Conservation (phyloP, 2,113 vertebrate genomes). For the Cottus gobio region DNA sequence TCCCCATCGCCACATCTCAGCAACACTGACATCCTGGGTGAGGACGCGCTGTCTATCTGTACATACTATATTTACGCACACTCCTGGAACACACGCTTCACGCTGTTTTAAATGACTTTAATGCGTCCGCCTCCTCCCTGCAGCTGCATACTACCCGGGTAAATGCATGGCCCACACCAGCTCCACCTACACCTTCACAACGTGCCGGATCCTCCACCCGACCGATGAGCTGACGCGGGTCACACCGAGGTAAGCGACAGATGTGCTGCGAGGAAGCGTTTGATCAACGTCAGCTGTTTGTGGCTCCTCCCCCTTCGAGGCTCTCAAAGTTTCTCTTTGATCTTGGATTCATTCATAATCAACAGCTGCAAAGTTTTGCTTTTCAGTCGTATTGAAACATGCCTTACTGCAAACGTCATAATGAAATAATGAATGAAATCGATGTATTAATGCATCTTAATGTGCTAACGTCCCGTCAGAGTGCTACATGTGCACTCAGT, state of each 20-base stretch:
- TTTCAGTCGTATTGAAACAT: background rate
- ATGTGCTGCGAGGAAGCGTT: background rate
- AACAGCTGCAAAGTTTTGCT: background rate
- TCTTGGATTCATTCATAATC: background rate
- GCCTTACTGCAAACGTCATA: background rate
- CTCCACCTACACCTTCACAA: conserved; percentile 99
- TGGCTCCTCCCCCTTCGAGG: background rate
- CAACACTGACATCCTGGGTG: conserved; percentile 77
- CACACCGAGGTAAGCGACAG: conserved; percentile 91
- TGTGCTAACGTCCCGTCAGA: background rate
- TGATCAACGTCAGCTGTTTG: background rate
- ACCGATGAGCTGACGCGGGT: conserved; percentile 95
- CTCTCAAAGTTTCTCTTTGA: background rate
- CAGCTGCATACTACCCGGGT: conserved; percentile 92
- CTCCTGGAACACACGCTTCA: too few relatives aligned
- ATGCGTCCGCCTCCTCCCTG: conserved; percentile 3
- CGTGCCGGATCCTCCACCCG: conserved; percentile 97
- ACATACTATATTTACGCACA: background rate
- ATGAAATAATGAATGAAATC: conserved; percentile 1
- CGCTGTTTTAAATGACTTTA: background rate
- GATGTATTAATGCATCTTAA: background rate
- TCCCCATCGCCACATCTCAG: conserved; percentile 78
- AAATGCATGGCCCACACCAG: conserved; percentile 99
- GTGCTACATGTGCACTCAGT: conserved; percentile 10
- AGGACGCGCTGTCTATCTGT: conserved; percentile 7